These are phyloP conservation scores for Triplophysa dalaica DNA, from an alignment of 2,113 vertebrate species.

Conservation along the genomic window DNA sequence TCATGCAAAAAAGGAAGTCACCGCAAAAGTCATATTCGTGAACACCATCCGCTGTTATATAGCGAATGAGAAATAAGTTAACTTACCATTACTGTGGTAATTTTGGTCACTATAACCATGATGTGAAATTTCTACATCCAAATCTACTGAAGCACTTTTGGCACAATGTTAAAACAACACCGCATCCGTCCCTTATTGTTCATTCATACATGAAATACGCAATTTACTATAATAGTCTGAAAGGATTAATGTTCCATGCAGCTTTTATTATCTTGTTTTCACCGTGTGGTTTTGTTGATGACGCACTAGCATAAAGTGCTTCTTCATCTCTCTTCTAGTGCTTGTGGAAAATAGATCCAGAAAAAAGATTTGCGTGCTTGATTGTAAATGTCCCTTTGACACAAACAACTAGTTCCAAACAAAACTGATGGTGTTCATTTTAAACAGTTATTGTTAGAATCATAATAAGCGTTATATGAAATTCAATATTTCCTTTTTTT, in stretches of 20 bases:
- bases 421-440: background rate
- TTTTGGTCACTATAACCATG: no score
- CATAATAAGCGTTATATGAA: background rate
- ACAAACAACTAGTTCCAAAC: background rate
- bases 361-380: background rate
- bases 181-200: background rate
- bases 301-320: background rate
- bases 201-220: background rate
- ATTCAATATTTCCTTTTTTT: background rate
- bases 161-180: background rate
- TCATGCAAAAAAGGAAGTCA: no score
- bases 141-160: background rate
- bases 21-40: no score
- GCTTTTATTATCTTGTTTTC: background rate
- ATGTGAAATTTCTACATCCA: background rate
- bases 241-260: background rate
- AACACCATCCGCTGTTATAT: no score
- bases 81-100: no score
- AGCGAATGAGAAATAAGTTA: no score
- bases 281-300: background rate
- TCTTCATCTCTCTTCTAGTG: background rate
- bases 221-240: background rate
- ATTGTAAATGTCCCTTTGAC: background rate
- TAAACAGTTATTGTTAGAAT: background rate
- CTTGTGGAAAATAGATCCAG: background rate